phyloP scores from a whole-genome alignment of 2,797 vertebrate genomes.

The Esox lucius region DNA sequence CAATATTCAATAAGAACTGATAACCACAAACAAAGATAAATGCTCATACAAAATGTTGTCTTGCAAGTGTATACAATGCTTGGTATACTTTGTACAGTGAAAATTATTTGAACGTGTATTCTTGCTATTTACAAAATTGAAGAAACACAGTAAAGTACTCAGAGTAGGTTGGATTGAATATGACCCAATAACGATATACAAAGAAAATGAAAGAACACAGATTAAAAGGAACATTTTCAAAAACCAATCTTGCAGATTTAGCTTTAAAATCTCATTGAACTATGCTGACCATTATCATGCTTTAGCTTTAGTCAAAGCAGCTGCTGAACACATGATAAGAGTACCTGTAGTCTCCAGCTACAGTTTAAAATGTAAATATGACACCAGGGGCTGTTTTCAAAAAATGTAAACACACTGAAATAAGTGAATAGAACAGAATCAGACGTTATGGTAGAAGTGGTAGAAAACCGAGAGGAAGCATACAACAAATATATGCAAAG shows the following conservation, averaged over 20 bases:
- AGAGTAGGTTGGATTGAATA: not conserved
- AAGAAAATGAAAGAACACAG: no score
- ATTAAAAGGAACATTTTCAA: no score
- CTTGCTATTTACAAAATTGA: not conserved
- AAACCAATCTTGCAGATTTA: no score
- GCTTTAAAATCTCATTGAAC: no score
- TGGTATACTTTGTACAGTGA: not conserved
- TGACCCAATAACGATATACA: not conserved
- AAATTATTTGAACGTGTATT: not conserved
- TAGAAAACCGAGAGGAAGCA: no score
- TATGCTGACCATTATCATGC: no score
- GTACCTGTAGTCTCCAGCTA: conserved; percentile 20
- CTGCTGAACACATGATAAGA: not conserved
- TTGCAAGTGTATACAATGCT: conserved; percentile 63
- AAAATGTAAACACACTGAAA: no score
- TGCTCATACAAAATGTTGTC: not conserved
- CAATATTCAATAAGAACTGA: conserved; percentile 76
- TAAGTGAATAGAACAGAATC: no score
- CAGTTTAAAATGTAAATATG: conserved; percentile 43
- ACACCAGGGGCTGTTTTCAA: no score
- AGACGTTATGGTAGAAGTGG: no score
- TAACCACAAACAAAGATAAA: not conserved
- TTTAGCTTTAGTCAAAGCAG: not conserved
- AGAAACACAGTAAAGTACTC: not conserved
- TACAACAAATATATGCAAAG: no score